These are phyloP conservation scores for Prunella himalayana DNA, from an alignment of 2,113 vertebrate genomes.

Conservation along the genomic window DNA sequence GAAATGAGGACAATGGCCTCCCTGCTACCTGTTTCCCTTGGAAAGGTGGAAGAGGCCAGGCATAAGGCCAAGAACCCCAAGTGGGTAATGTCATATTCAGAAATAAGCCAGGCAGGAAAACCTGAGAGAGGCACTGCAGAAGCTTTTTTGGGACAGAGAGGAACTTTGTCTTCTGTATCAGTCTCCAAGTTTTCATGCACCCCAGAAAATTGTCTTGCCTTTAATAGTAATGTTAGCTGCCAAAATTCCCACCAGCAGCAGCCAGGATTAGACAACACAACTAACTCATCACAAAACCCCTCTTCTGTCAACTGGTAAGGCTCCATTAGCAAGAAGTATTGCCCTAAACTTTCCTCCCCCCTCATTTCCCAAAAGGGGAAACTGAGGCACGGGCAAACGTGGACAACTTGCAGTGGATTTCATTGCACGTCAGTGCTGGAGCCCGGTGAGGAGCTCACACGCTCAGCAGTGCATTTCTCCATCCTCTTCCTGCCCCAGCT, in stretches of 20 bases:
- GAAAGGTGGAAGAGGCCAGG: neutral
- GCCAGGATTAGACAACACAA: neutral
- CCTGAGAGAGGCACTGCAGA: neutral
- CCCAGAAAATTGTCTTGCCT: neutral
- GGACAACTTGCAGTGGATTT: neutral
- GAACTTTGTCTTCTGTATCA: neutral
- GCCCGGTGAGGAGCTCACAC: accelerated
- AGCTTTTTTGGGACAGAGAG: neutral
- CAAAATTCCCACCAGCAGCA: neutral
- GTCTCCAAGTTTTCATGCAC: neutral
- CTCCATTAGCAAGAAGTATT: neutral
- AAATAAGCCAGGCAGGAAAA: neutral
- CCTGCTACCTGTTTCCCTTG: neutral
- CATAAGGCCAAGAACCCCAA: neutral
- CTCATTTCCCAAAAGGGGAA: neutral
- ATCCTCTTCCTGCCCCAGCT: neutral
- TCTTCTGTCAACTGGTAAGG: neutral
- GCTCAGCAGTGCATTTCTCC: neutral
- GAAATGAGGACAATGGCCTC: neutral
- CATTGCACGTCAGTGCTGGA: neutral
- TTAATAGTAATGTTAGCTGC: neutral
- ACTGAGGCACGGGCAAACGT: accelerated
- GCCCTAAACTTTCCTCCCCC: neutral
- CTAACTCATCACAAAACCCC: neutral
- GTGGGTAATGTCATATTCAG: neutral